Conservation (phyloP, 2,888 invertebrate species). For the Agrotis puta region DNA sequence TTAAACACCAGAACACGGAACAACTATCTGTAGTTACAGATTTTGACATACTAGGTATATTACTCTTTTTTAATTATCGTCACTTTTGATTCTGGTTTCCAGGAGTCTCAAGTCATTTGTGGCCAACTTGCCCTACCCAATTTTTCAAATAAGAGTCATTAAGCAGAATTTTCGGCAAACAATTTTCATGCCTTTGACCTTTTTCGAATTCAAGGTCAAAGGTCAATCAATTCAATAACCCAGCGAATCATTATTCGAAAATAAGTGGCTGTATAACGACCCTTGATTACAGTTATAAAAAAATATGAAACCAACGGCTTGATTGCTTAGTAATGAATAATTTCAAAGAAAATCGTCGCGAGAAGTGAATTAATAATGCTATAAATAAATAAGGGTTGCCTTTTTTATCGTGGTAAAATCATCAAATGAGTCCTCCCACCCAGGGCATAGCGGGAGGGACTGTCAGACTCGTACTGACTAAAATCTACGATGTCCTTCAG, state of each 20-base stretch:
- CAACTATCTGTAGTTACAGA: too few species aligned
- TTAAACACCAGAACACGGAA: too few species aligned
- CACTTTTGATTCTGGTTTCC: too few species aligned
- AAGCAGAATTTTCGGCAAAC: background rate
- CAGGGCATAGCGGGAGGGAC: too few species aligned
- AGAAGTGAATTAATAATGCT: slow-evolving; percentile 8
- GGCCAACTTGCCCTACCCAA: too few species aligned
- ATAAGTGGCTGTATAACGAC: slow-evolving; percentile 1
- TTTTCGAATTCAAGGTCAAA: slow-evolving; percentile 7
- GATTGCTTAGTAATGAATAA: slow-evolving; percentile 28
- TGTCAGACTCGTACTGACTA: too few species aligned
- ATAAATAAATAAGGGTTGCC: background rate
- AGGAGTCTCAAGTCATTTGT: too few species aligned
- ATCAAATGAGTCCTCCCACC: too few species aligned
- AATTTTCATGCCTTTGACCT: background rate
- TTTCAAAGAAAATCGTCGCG: slow-evolving; percentile 21
- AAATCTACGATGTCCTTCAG: too few species aligned
- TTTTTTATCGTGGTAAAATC: too few species aligned
- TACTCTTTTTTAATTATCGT: too few species aligned
- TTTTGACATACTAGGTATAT: too few species aligned
- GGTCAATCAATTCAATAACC: background rate
- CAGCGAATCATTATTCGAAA: background rate
- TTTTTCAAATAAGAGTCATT: background rate
- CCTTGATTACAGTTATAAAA: slow-evolving; percentile 34
- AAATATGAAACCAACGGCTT: slow-evolving; percentile 22